These are phyloP conservation scores for Catalaphyllia jardinei DNA, from an alignment of 64 coral and sea anemone species.

Conservation along the genomic window DNA sequence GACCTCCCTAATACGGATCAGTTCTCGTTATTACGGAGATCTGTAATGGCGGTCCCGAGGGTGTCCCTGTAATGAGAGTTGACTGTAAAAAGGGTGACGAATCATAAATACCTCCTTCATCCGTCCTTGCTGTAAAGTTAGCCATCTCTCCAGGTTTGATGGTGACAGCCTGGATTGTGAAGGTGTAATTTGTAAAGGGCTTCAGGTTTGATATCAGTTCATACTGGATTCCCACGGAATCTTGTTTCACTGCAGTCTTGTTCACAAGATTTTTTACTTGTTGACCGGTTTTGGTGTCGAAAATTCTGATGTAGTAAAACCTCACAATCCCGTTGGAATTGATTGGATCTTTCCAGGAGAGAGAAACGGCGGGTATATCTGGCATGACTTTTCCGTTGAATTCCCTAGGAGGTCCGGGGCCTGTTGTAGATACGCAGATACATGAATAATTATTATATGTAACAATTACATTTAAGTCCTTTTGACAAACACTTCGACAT, in stretches of 20 bases:
- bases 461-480: no score
- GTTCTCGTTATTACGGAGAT: no score
- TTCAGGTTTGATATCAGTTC: not conserved
- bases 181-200: slow-evolving; percentile 35
- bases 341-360: slow-evolving; percentile 27
- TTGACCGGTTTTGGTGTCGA: not conserved
- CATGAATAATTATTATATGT: no score
- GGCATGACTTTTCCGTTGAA: not conserved
- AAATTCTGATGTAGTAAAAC: slow-evolving; percentile 25
- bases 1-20: no score
- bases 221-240: not conserved
- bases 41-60: no score
- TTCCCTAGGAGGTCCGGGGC: slow-evolving; percentile 13
- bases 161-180: slow-evolving; percentile 21
- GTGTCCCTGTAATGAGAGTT: no score
- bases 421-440: not conserved
- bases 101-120: slow-evolving; percentile 43
- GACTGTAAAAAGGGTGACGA: no score
- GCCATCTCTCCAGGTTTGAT: slow-evolving; percentile 15
- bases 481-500: no score
- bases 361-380: not conserved
- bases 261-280: not conserved
- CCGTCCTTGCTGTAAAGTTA: slow-evolving; percentile 1
- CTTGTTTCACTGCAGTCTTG: no score
- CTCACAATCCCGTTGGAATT: slow-evolving; percentile 36